phyloP scores from a whole-genome alignment of 2,797 vertebrate genomes.

The Sciaenops ocellatus region DNA sequence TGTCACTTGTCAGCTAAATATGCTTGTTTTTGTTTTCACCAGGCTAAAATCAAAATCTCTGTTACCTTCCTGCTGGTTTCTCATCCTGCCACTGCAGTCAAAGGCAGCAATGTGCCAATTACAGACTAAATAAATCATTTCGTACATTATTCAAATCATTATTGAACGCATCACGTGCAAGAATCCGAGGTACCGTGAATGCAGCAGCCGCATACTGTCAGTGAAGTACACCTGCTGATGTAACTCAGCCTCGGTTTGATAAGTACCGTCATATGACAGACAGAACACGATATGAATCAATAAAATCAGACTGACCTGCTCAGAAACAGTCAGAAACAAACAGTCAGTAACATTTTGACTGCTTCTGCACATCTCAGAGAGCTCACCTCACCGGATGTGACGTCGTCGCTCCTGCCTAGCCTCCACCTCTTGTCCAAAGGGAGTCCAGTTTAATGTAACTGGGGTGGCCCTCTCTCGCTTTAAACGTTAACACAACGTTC shows the following conservation, averaged over 20 bases:
- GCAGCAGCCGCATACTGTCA: conserved; percentile 16
- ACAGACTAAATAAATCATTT: background rate
- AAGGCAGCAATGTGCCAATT: background rate
- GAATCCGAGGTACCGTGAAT: background rate
- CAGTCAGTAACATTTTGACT: background rate
- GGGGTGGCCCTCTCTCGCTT: background rate
- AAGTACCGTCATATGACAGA: background rate
- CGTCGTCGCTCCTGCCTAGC: conserved; percentile 1
- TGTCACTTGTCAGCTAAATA: background rate
- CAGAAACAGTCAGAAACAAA: background rate
- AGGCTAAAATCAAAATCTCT: background rate
- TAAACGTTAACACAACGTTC: background rate
- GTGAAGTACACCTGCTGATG: conserved; percentile 28
- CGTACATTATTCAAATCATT: background rate
- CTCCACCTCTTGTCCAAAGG: conserved; percentile 33
- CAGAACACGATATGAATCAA: too few relatives aligned
- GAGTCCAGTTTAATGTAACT: conserved; percentile 1
- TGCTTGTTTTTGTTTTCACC: background rate
- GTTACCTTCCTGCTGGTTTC: background rate
- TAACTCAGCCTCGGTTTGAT: conserved; percentile 8
- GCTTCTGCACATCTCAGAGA: background rate
- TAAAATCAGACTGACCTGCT: background rate
- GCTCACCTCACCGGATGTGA: conserved; percentile 58
- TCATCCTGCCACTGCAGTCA: background rate
- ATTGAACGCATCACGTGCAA: conserved; percentile 10